These are phyloP conservation scores for Epinotia bilunana DNA, from an alignment of 2,888 invertebrate species.

Conservation along the genomic window DNA sequence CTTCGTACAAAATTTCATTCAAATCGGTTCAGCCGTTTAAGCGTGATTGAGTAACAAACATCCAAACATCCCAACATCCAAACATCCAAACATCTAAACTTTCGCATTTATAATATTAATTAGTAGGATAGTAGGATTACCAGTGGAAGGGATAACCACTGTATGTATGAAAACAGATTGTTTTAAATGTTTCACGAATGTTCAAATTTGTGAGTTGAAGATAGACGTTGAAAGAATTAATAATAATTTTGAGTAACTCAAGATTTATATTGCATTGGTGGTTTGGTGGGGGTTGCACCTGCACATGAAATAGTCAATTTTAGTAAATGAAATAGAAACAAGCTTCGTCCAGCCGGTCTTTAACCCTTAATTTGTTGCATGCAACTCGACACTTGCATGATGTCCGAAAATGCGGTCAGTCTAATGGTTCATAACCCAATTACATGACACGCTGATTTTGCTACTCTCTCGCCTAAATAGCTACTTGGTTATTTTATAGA, in stretches of 20 bases:
- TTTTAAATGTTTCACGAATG: too few relatives aligned
- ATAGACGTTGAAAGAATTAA: too few relatives aligned
- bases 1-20: too few relatives aligned
- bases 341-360: not conserved
- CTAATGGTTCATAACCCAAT: not conserved
- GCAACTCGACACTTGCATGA: not conserved
- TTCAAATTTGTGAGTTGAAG: too few relatives aligned
- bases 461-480: not conserved
- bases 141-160: not conserved
- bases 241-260: too few relatives aligned
- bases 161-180: not conserved
- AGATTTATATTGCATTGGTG: not conserved
- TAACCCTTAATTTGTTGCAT: not conserved
- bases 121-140: too few relatives aligned
- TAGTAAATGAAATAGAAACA: not conserved
- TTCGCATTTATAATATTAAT: too few relatives aligned
- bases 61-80: too few relatives aligned
- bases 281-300: not conserved
- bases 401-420: not conserved
- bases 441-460: not conserved
- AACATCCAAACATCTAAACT: too few relatives aligned
- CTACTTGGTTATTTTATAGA: too few relatives aligned
- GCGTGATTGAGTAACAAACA: too few relatives aligned
- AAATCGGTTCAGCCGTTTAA: too few relatives aligned
- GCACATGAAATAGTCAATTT: not conserved